Conservation (phyloP, 2,113 vertebrate species). For the Arothron firmamentum region DNA sequence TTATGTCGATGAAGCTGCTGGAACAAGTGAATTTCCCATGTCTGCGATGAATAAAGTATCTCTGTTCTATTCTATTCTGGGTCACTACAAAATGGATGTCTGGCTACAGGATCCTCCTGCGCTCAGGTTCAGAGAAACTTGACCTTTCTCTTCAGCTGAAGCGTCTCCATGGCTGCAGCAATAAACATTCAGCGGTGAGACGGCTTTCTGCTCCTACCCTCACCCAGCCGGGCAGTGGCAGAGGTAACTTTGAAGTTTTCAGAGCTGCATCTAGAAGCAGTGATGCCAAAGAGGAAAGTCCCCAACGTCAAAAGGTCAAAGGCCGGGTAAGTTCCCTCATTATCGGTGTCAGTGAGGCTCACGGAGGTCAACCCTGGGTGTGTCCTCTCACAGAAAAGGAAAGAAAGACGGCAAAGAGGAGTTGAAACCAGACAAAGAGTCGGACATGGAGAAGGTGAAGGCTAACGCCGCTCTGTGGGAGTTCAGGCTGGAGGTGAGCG, state of each 20-base stretch:
- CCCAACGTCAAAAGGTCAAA: constrained; percentile 69
- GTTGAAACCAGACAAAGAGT: constrained; percentile 60
- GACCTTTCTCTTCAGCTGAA: constrained; percentile 4
- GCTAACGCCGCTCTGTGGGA: constrained; percentile 79
- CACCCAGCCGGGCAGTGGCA: background rate
- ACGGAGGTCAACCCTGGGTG: background rate
- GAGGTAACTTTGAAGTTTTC: background rate
- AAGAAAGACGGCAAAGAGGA: constrained; percentile 67
- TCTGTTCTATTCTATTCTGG: no score
- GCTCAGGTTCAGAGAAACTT: constrained; percentile 2
- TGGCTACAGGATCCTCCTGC: no score
- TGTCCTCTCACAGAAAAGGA: constrained; percentile 56
- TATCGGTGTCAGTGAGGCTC: background rate
- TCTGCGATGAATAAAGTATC: no score
- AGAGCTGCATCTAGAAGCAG: background rate
- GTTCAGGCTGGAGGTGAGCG: constrained; percentile 72
- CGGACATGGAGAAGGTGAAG: constrained; percentile 74
- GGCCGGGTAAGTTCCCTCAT: constrained; percentile 44
- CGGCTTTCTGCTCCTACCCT: background rate
- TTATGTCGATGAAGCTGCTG: no score
- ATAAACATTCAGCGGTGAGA: constrained; percentile 36
- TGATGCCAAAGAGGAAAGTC: constrained; percentile 71
- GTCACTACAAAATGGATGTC: no score
- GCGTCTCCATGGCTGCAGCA: constrained; percentile 37
- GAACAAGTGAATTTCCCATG: no score